phyloP scores from a whole-genome alignment of 1,140 invertebrate species.

The Sminthurides bifidus region DNA sequence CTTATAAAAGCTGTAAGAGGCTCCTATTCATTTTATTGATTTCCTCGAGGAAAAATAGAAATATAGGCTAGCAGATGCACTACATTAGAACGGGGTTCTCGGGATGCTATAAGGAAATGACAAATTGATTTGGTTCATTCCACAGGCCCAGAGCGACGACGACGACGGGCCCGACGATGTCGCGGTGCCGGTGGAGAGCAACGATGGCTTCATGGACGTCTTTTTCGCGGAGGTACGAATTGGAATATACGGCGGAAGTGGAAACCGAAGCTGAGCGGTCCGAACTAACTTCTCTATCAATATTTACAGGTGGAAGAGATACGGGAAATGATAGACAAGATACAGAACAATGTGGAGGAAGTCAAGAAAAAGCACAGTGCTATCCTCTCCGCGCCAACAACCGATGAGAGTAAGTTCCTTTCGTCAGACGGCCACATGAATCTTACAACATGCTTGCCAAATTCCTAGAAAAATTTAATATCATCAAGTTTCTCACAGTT shows the following conservation, averaged over 20 bases:
- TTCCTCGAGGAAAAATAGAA: no score
- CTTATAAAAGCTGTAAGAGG: no score
- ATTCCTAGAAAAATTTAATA: no score
- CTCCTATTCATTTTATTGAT: no score
- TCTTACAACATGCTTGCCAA: neutral
- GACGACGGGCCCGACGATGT: constrained; percentile 85
- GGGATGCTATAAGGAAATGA: no score
- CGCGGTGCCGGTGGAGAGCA: constrained; percentile 75
- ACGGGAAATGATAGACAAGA: constrained; percentile 97
- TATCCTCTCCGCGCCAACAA: constrained; percentile 94
- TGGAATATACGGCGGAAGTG: no score
- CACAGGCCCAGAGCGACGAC: constrained; percentile 88
- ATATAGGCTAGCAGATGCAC: no score
- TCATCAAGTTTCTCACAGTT: no score
- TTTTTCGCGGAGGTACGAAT: constrained; percentile 82
- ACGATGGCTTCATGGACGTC: constrained; percentile 89
- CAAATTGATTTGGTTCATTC: no score
- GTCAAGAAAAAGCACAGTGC: constrained; percentile 99
- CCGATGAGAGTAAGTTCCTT: constrained; percentile 86
- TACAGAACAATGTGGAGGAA: constrained; percentile 96
- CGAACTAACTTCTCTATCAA: no score
- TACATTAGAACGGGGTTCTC: no score
- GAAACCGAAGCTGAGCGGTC: no score
- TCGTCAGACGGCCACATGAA: neutral
- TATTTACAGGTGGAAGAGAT: constrained; percentile 96